phyloP scores from a whole-genome alignment of 2,797 vertebrate species.

The Gallinago nigripennis region DNA sequence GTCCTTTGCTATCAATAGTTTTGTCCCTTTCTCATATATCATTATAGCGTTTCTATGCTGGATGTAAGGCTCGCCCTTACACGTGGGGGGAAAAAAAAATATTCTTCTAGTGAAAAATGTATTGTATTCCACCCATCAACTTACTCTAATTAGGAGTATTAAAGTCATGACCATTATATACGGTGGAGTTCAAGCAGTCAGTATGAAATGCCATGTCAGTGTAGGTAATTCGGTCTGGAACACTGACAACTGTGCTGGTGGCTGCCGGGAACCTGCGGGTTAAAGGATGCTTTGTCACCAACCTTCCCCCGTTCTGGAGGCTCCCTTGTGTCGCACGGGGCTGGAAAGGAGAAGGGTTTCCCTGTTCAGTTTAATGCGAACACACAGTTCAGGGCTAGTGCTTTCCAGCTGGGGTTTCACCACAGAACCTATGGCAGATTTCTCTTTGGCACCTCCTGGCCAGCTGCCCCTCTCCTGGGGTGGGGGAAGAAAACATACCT shows the following conservation, averaged over 20 bases:
- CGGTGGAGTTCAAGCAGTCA: background rate
- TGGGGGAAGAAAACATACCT: background rate
- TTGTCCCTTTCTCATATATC: background rate
- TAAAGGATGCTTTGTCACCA: background rate
- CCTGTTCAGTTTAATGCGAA: background rate
- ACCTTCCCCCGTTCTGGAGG: background rate
- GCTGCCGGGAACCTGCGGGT: background rate
- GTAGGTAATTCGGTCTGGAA: fast-evolving
- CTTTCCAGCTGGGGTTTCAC: background rate
- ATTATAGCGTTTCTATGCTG: background rate
- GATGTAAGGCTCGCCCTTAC: background rate
- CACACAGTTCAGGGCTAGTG: background rate
- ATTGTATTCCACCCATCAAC: background rate
- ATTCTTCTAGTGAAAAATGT: background rate
- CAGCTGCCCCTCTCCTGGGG: background rate
- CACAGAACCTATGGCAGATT: background rate
- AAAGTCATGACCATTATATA: background rate
- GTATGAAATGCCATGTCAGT: background rate
- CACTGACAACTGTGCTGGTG: background rate
- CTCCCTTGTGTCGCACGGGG: fast-evolving
- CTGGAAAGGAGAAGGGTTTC: background rate
- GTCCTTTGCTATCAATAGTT: background rate
- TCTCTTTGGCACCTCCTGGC: background rate
- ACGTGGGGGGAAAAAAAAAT: background rate
- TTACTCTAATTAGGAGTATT: background rate